phyloP scores from a whole-genome alignment of 30 jellyfish, hydroid and myxozoan species.

The Hydractinia symbiolongicarpus region DNA sequence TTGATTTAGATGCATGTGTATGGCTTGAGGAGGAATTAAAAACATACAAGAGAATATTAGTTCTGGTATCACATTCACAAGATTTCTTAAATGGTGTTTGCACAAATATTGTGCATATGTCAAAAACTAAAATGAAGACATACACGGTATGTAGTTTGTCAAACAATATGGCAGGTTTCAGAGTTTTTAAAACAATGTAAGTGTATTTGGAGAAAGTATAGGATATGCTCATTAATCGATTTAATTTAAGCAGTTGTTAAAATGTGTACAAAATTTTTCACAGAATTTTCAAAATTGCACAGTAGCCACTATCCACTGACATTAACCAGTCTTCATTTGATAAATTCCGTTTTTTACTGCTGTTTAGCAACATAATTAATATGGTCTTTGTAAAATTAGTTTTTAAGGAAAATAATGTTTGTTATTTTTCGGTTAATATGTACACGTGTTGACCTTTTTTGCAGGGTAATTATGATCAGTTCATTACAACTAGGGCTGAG shows the following conservation, averaged over 20 bases:
- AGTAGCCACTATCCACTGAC: too few relatives aligned
- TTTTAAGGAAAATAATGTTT: not conserved
- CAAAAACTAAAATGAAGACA: conserved; percentile 34
- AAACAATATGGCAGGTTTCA: not conserved
- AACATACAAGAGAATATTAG: conserved; percentile 68
- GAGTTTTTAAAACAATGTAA: too few relatives aligned
- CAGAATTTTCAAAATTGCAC: too few relatives aligned
- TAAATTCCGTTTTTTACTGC: too few relatives aligned
- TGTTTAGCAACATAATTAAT: too few relatives aligned
- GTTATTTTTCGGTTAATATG: not conserved
- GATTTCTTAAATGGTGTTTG: conserved; percentile 95
- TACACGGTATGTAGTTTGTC: conserved; percentile 60
- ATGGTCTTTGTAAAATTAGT: too few relatives aligned
- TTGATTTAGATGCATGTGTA: conserved; percentile 92
- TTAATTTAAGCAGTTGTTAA: too few relatives aligned
- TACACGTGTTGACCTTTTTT: not conserved
- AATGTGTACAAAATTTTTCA: too few relatives aligned
- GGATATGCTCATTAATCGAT: too few relatives aligned
- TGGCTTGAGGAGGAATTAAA: conserved; percentile 93
- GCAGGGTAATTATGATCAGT: conserved; percentile 92
- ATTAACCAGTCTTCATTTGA: too few relatives aligned
- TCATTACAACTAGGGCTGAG: conserved; percentile 68
- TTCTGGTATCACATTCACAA: conserved; percentile 90
- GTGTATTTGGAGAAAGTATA: too few relatives aligned
- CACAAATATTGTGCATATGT: conserved; percentile 68